Base-by-base conservation (phyloP, 2,113 vertebrate species). In the Thomomys bottae region DNA sequence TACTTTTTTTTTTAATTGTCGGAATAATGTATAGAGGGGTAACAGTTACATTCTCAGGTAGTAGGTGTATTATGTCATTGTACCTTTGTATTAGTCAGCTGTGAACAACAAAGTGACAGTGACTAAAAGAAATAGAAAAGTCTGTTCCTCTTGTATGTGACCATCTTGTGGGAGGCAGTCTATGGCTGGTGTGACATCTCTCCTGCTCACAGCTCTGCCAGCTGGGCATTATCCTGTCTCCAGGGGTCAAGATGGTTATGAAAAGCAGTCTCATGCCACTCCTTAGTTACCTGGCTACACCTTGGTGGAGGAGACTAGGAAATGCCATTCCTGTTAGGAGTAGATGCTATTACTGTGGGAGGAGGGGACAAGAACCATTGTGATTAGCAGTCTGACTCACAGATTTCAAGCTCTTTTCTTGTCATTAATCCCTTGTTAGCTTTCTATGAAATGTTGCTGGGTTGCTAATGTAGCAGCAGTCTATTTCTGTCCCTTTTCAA, bases 401-500 rank as follows among this genome's bases (percentile, higher is more conserved):
- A 83, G 71, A 70, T 94, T 75, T 71, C 38, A 64, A 75, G 54
- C 66, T 82, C 61, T 85, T 73, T 83, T 79, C 59, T 75, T 93
- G 5, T 40, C 67, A 14, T 78, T 66, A 88, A 89, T 92, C 83
- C 89, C 61, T 79, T 54, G 32, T 67, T 78, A 70, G 79, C 20
- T 57, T 79, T 85, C 66, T 45, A 30, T 32, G 61, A 32, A 26
- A 18, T 8, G 40, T 49, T 75, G 77, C 89, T 79, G 84, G 85
- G 67, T 77, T 40, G 89, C 84, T 82, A 71, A 81, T 57, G 71
- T 63, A 49, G 88, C 93, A 68, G 1, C 93, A 68, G 1, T 83
- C 82, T 40, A 0, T 90, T 91, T 91, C 88, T 93, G 94, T 95
- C 79, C 83, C 90, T 91, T 93, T 92, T 84, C 90, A 92, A 1